These are phyloP conservation scores for Pipistrellus pipistrellus DNA, from an alignment of 2,797 vertebrate genomes.

Conservation along the genomic window DNA sequence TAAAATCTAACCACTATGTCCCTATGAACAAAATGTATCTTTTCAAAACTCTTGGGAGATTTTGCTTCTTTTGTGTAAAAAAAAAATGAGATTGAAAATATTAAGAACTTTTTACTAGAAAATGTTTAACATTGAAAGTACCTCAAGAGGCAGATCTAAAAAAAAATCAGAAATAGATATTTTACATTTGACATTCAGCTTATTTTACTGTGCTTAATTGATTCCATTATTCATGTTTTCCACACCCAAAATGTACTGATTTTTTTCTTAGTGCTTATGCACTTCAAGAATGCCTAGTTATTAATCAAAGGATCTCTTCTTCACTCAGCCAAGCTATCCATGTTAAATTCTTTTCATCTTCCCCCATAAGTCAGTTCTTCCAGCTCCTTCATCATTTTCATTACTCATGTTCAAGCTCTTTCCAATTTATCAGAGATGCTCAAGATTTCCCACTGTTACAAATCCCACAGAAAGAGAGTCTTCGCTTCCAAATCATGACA, in stretches of 20 bases:
- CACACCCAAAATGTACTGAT: constrained; percentile 61
- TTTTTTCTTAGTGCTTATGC: constrained; percentile 65
- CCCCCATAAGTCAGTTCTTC: constrained; percentile 61
- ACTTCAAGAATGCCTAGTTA: constrained; percentile 71
- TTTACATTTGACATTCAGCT: constrained; percentile 66
- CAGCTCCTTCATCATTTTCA: constrained; percentile 62
- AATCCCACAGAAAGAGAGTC: constrained; percentile 4
- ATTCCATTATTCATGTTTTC: constrained; percentile 81
- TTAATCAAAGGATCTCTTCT: constrained; percentile 72
- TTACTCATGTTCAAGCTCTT: constrained; percentile 32
- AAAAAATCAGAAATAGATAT: constrained; percentile 60
- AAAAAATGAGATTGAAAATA: constrained; percentile 36
- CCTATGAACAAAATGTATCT: neutral
- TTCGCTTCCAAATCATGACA: neutral
- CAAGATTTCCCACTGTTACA: constrained; percentile 38
- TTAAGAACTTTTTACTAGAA: constrained; percentile 69
- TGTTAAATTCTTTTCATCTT: constrained; percentile 58
- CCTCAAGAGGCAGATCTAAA: constrained; percentile 69
- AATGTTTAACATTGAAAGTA: constrained; percentile 76
- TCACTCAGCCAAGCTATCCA: constrained; percentile 45
- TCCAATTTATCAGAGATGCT: constrained; percentile 26
- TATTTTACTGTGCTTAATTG: constrained; percentile 76
- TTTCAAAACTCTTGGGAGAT: neutral
- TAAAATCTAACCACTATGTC: neutral
- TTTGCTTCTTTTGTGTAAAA: constrained; percentile 3